Evolutionary conservation across 2,888 invertebrate genomes (phyloP), one percentile per base, ranked within the genome.

Genomic region (Meghimatium bilineatum): DNA sequence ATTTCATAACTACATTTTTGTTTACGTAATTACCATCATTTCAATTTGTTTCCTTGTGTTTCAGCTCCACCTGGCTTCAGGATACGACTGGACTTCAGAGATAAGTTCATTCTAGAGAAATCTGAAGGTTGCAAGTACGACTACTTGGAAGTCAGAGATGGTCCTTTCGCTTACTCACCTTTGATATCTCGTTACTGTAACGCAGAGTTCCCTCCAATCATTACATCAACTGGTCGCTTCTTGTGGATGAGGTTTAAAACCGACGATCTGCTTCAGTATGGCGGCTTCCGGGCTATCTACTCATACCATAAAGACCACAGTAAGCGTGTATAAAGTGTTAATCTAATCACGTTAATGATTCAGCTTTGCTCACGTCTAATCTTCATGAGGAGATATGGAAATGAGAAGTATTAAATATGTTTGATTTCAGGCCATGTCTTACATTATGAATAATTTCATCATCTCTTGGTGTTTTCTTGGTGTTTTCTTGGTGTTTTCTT

Each of bases 71-170:
- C 88, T n/a, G 93, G 93, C 10, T 92, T 93, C 86, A 88, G 89
- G 87, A 95, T 97, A 88, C 95, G 95, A 87, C 94, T 97, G 90
- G 97, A 97, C 93, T 97, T 97, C 94, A 95, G 96, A 86, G 96
- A 97, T 92, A 95, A 95, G 89, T 97, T 97, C 94, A 94, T 95
- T 88, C 94, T 97, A 88, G 97, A 97, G 92, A 94, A 94, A 23
- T 95, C 95, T 63, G 95, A 95, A 63, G 94, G 95, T 83, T 97
- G 97, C 93, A 95, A 95, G 93, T 96, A 96, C 94, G 97, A 97
- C 94, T 96, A 95, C 93, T 94, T 97, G 88, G 97, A 97, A 94
- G 95, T 97, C 82, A 95, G 97, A 82, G 97, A 97, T 92, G 97
- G 97, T 1, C 95, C 96, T 75, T 96, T 96, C 75, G 91, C 90